Conservation (phyloP, 2,888 invertebrate genomes). For the Trachelus troglodyta region DNA sequence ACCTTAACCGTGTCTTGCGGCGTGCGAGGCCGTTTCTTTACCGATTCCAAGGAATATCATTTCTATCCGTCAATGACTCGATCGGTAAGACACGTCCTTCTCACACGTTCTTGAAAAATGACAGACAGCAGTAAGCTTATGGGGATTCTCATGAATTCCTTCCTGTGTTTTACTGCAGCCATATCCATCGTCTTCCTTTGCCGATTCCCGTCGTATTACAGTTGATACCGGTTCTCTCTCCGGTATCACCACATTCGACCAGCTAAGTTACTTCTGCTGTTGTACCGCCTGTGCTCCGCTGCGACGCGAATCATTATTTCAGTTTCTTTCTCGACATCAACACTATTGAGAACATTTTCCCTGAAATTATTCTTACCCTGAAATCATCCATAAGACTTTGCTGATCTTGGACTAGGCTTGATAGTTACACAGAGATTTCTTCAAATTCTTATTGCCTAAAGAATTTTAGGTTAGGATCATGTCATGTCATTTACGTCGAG, state of each 20-base stretch:
- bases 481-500: background rate
- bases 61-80: background rate
- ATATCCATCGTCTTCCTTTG: background rate
- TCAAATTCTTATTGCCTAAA: background rate
- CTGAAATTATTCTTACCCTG: background rate
- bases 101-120: background rate
- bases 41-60: background rate
- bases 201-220: background rate
- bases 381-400: background rate
- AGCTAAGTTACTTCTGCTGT: background rate
- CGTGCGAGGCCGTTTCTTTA: background rate
- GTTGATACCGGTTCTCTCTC: background rate
- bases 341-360: background rate
- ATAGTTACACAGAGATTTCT: background rate
- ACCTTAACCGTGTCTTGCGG: background rate
- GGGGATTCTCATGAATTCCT: background rate
- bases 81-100: background rate
- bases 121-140: background rate
- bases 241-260: background rate
- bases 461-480: background rate
- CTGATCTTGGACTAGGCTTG: background rate
- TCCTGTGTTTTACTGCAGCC: background rate
- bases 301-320: background rate
- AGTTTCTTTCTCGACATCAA: background rate
- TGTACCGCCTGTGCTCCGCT: background rate